A percentile compares a stretch with the other conserved stretches of the same genome.
These are phyloP conservation scores for Muscicapa adusta DNA, from an alignment of 2,113 vertebrate genomes.

Conservation along the genomic window DNA sequence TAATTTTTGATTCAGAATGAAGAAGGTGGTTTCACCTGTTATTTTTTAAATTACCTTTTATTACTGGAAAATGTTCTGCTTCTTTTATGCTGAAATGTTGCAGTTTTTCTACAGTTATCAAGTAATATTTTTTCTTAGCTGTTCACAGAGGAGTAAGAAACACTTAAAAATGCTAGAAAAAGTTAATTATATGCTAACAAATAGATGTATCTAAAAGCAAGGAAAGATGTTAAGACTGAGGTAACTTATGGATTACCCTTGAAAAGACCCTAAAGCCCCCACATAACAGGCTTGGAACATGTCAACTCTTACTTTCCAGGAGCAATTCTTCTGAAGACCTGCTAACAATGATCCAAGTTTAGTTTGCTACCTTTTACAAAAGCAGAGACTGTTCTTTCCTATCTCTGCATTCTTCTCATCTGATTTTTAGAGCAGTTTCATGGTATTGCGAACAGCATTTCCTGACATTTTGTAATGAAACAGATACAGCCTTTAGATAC, in stretches of 20 bases:
- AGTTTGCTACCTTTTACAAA: neutral
- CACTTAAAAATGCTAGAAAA: neutral
- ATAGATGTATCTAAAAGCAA: neutral
- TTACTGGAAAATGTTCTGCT: neutral
- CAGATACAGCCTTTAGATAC: neutral
- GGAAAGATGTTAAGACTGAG: neutral
- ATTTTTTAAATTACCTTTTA: neutral
- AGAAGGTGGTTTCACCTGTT: neutral
- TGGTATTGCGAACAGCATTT: neutral
- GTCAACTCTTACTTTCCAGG: neutral
- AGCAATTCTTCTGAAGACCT: neutral
- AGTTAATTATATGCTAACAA: neutral
- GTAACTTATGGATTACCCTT: neutral
- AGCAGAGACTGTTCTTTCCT: neutral
- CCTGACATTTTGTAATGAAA: neutral
- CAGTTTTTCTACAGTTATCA: neutral
- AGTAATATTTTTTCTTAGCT: neutral
- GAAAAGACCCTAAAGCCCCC: neutral
- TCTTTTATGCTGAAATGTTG: neutral
- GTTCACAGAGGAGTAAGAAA: neutral
- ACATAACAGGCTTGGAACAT: neutral
- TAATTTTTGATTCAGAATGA: neutral
- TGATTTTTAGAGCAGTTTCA: neutral
- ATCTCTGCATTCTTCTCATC: neutral
- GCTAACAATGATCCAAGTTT: neutral